Evolutionary conservation across 2,113 vertebrate genomes (phyloP).

Genomic region (Eulacestoma nigropectus): DNA sequence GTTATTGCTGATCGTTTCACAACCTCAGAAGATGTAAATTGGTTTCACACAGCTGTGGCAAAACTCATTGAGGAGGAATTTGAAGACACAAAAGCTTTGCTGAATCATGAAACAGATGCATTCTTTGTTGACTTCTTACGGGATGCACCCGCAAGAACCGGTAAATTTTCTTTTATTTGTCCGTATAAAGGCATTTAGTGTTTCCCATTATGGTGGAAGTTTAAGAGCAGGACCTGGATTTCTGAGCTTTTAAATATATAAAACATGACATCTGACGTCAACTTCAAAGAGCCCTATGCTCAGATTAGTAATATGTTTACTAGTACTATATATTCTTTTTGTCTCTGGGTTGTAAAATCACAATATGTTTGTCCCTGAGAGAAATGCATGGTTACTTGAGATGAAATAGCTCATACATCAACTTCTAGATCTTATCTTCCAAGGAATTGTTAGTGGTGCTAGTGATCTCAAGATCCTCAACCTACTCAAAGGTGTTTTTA

Average conservation of each 20-base stretch:
- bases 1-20: slow-evolving; percentile 94
- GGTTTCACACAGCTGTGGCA: slow-evolving; percentile 83
- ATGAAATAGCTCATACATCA: background rate
- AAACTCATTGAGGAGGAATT: slow-evolving; percentile 78
- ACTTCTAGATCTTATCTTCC: background rate
- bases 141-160: slow-evolving; percentile 82
- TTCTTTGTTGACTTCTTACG: slow-evolving; percentile 95
- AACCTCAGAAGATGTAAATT: slow-evolving; percentile 77
- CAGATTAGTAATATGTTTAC: background rate
- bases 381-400: background rate
- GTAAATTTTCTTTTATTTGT: slow-evolving; percentile 64
- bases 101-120: slow-evolving; percentile 72
- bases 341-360: background rate
- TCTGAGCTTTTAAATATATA: background rate
- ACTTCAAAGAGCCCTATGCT: background rate
- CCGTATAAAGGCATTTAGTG: background rate
- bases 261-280: background rate
- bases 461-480: background rate
- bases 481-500: background rate
- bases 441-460: background rate
- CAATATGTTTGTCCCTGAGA: background rate
- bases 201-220: background rate
- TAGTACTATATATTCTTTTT: too few relatives aligned
- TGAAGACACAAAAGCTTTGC: slow-evolving; percentile 59
- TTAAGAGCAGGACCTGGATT: background rate